Base-by-base conservation (phyloP, 2,888 invertebrate species). In the Silvanus unidentatus region DNA sequence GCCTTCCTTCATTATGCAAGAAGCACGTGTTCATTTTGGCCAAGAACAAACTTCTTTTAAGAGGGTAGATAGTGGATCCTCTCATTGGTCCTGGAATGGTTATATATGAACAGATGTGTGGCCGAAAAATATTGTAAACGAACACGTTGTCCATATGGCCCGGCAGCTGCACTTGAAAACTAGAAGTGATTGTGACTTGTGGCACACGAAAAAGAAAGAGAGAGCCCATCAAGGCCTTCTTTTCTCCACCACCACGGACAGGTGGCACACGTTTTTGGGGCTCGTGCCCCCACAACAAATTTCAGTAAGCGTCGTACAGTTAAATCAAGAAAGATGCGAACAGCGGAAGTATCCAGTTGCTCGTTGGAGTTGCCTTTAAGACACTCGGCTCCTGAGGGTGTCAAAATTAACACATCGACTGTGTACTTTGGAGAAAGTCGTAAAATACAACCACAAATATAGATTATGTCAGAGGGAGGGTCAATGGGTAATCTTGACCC, bases 131-230 rank as follows among this genome's bases (percentile, higher is more conserved):
- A 22, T 5, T 22, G 22, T 22, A 5, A 22, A 22, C 3, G 15
- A 15, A 13, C 13, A 11, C 59, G 59, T 49, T 53, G 52, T 52
- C 57, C 59, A 58, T 58, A 59, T 59, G 59, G 59, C 55, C 53
- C 53, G 49, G 53, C 57, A 58, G 57, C 55, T 58, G 57, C 46
- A 39, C 44, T 44, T 42, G 28, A 43, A 41, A 39, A 40, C 40
- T 32, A 29, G 38, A 47, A 41, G 42, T 44, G 47, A 44, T 43
- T 43, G 41, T 43, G 44, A 32, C 12, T 37, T 16, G 27, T 34
- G 16, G 37, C 22, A 32, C 28, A 22, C 22, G 22, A 22, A 22
- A 22, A 22, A 8, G 22, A 22, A 22, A 22, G 22, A 22, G 22
- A 15, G 27, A 27, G 27, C 3, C 10, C n/a, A 27, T 4, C 22